Evolutionary conservation across 2,797 vertebrate species (phyloP), one percentile per base, ranked within the genome.

Genomic region (Myotis pilosus): DNA sequence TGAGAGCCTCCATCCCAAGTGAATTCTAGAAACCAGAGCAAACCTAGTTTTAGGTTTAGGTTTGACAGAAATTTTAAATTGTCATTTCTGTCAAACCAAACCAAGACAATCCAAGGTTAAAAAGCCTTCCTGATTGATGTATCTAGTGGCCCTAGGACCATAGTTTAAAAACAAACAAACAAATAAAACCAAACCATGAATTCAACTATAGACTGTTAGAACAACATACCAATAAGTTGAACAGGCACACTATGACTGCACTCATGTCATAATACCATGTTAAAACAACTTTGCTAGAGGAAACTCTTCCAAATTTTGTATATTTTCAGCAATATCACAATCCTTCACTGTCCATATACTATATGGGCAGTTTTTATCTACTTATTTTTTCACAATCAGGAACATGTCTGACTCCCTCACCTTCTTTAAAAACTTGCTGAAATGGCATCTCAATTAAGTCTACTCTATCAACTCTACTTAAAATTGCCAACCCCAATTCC

Each of bases 1-100:
- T 15, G 19, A 62, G 28, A 81, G 1, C 28, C 23, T 36, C 41
- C 23, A 72, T 47, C n/a, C 23, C 62, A 68, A 30, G 22, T 78
- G 22, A 83, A 38, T 62, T 85, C 74, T 68, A 51, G 49, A 85
- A 95, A 74, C 10, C 47, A 82, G 47, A 66, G 33, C 12, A 79
- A 71, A 51, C 30, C 62, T 89, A 78, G 7, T 44, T 75, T 84
- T 30, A 90, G 28, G 41, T 72, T 68, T 88, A 62, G 11, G 12
- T 62, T 3, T 74, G 8, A 80, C 60, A 72, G 44, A 92, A 23
- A 57, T 12, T 55, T 81, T 78, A 71, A 71, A 55, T 23, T 51
- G 44, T 72, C 33, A 51, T 36, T 84, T 76, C 55, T 91, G 30
- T 89, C 64, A 86, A 91, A 90, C 69, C 64, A 86, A 91, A 90